Evolutionary conservation across 2,888 invertebrate species (phyloP).

Genomic region (Bhutanitis thaidina): DNA sequence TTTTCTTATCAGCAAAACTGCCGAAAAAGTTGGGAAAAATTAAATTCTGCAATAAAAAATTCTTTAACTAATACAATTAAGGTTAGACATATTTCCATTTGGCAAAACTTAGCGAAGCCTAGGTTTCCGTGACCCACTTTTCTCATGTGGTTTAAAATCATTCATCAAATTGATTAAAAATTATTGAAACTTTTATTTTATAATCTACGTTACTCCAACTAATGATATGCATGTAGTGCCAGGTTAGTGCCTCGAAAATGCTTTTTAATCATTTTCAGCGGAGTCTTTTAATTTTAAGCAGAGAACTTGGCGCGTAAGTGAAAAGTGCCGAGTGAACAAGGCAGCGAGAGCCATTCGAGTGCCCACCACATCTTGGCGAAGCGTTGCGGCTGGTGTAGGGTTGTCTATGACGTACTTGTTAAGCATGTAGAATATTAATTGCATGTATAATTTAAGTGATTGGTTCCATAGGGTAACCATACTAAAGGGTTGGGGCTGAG

Average conservation of each 20-base stretch:
- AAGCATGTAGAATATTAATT: not conserved
- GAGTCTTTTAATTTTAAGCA: slow-evolving; percentile 16
- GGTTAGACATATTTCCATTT: too few species aligned
- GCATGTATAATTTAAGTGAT: not conserved
- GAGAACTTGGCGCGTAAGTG: slow-evolving; percentile 10
- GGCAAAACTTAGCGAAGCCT: too few species aligned
- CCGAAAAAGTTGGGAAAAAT: too few species aligned
- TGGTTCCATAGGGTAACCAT: not conserved
- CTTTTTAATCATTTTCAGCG: slow-evolving; percentile 12
- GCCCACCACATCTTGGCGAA: slow-evolving; percentile 13
- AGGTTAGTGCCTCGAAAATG: slow-evolving; percentile 7
- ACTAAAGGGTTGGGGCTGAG: too few species aligned
- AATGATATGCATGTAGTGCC: not conserved
- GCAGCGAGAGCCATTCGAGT: slow-evolving; percentile 11
- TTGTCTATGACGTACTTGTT: slow-evolving; percentile 4
- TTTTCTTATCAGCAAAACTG: too few species aligned
- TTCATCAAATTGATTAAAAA: too few species aligned
- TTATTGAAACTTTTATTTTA: too few species aligned
- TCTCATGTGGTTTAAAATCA: too few species aligned
- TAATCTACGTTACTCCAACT: not conserved
- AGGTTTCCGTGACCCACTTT: too few species aligned
- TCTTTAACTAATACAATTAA: too few species aligned
- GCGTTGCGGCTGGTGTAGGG: slow-evolving; percentile 7
- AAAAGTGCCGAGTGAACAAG: slow-evolving; percentile 15
- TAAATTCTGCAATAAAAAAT: too few species aligned